Evolutionary conservation across 2,888 invertebrate genomes (phyloP).

Genomic region (Diarsia dahlii): DNA sequence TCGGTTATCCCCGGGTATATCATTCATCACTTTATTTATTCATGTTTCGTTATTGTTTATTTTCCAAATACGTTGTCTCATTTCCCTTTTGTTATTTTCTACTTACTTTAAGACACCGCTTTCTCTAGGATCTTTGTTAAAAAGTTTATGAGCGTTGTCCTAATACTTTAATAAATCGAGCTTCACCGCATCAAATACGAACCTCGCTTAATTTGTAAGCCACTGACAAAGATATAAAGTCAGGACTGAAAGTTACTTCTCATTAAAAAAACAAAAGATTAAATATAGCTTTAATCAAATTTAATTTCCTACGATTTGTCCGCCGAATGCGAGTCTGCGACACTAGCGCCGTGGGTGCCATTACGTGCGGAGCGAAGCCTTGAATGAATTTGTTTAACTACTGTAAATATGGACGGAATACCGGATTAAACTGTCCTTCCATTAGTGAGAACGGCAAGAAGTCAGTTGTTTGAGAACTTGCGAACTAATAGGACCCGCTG

Average conservation of each 20-base stretch:
- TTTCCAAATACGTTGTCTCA: conserved; percentile 4
- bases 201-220: neutral
- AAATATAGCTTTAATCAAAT: conserved; percentile 29
- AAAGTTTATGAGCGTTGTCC: too few species aligned
- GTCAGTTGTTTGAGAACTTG: conserved; percentile 46
- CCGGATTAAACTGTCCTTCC: conserved; percentile 46
- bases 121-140: neutral
- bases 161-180: neutral
- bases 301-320: conserved; percentile 53
- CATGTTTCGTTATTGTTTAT: conserved; percentile 22
- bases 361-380: conserved; percentile 39
- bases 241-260: neutral
- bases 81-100: conserved; percentile 12
- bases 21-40: conserved; percentile 52
- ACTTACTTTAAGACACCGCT: neutral
- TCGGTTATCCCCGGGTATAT: conserved; percentile 20
- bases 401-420: conserved; percentile 55
- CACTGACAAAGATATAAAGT: neutral
- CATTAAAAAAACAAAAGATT: conserved; percentile 27
- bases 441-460: conserved; percentile 41
- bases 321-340: conserved; percentile 40
- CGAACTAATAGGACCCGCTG: conserved; percentile 29
- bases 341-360: conserved; percentile 35
- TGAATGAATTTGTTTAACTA: conserved; percentile 64
- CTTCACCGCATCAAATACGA: neutral